Conservation (phyloP, 2,113 vertebrate genomes). For the Podiceps cristatus region DNA sequence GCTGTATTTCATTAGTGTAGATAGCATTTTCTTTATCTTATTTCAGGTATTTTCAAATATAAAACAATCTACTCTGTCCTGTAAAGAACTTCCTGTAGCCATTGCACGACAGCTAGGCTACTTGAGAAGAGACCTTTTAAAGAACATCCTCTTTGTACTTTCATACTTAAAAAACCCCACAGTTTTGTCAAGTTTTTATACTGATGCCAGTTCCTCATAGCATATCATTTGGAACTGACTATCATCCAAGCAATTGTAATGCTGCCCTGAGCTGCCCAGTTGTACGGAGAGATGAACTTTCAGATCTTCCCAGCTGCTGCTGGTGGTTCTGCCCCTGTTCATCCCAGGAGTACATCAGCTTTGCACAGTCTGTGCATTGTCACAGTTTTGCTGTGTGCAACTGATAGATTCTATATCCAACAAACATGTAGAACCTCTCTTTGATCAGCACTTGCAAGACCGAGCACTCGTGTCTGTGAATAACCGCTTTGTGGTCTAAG, state of each 20-base stretch:
- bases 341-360: accelerated
- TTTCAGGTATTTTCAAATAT: conserved; percentile 35
- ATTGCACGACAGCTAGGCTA: not conserved
- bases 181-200: not conserved
- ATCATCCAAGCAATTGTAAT: not conserved
- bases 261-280: not conserved
- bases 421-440: not conserved
- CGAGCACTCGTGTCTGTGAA: not conserved
- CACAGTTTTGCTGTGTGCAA: accelerated
- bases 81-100: not conserved
- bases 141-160: not conserved
- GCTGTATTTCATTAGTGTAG: conserved; percentile 36
- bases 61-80: not conserved
- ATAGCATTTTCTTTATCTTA: conserved; percentile 23
- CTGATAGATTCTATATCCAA: not conserved
- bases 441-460: not conserved
- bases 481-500: not conserved
- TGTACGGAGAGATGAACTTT: not conserved
- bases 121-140: not conserved
- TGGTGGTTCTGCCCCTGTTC: not conserved
- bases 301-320: not conserved
- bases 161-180: not conserved
- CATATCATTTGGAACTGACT: not conserved
- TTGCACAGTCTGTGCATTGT: not conserved
- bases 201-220: not conserved